Evolutionary conservation across 2,888 invertebrate species (phyloP).

Genomic region (Leucozona laternaria): DNA sequence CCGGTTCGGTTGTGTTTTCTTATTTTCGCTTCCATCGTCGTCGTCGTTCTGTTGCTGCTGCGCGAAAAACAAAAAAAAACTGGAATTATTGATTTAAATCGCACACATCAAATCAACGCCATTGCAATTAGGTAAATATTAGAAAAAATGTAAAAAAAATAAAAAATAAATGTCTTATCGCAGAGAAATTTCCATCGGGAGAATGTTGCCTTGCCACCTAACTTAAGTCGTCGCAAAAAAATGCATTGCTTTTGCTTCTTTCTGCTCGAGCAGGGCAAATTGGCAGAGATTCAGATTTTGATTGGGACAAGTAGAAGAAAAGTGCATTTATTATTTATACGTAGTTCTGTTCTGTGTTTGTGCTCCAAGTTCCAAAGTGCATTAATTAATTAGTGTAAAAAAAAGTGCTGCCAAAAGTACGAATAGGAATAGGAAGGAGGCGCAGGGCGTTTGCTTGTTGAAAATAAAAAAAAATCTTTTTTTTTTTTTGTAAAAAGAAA

Average conservation of each 20-base stretch:
- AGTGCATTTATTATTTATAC: conserved; percentile 55
- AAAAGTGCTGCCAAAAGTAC: conserved; percentile 39
- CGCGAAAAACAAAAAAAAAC: conserved; percentile 60
- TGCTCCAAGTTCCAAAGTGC: conserved; percentile 41
- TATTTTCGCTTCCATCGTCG: conserved; percentile 19
- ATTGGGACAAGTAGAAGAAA: conserved; percentile 25
- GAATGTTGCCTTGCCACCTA: conserved; percentile 55
- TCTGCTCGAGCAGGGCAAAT: conserved; percentile 15
- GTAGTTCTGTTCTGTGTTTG: conserved; percentile 13
- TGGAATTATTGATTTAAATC: conserved; percentile 72
- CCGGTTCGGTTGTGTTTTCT: conserved; percentile 44
- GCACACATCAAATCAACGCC: conserved; percentile 70
- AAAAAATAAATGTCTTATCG: conserved; percentile 18
- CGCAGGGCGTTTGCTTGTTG: conserved; percentile 55
- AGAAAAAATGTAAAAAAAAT: conserved; percentile 19
- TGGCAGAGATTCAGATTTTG: conserved; percentile 35
- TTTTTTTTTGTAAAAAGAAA: conserved; percentile 1
- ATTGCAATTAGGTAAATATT: conserved; percentile 75
- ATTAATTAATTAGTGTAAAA: conserved; percentile 55
- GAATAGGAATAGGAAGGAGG: conserved; percentile 1
- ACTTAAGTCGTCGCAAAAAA: conserved; percentile 42
- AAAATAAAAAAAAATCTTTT: neutral
- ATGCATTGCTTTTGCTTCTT: conserved; percentile 23
- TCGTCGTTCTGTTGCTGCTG: conserved; percentile 68
- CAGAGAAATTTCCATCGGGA: conserved; percentile 1